These are phyloP conservation scores for Atopsyche davidsoni DNA, from an alignment of 1,140 invertebrate genomes.

Conservation along the genomic window DNA sequence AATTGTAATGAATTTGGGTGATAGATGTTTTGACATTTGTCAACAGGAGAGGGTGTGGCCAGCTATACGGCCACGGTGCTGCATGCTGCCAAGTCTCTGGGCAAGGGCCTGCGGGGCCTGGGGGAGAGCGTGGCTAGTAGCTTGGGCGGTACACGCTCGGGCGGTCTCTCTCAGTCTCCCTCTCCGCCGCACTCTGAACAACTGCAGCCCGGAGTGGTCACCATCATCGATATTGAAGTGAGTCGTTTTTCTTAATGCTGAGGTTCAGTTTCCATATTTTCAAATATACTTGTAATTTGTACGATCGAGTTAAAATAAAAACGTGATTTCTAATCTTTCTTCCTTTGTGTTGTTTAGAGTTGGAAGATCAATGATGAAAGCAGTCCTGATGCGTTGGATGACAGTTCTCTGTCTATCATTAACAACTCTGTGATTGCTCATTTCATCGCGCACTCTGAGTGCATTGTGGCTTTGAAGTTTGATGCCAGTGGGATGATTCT, in stretches of 20 bases:
- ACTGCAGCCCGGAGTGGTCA: conserved; percentile 77
- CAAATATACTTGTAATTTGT: too few relatives aligned
- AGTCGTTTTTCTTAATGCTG: conserved; percentile 6
- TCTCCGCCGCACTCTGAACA: conserved; percentile 47
- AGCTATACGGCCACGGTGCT: conserved; percentile 94
- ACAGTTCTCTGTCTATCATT: conserved; percentile 32
- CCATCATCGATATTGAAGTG: conserved; percentile 80
- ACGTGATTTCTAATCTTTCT: too few relatives aligned
- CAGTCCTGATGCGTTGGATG: conserved; percentile 46
- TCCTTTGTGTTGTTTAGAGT: conserved; percentile 18
- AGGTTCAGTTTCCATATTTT: too few relatives aligned
- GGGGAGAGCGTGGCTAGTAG: conserved; percentile 92
- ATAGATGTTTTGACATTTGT: too few relatives aligned
- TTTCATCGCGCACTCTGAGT: conserved; percentile 89
- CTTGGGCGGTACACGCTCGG: conserved; percentile 58
- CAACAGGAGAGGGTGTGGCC: conserved; percentile 57
- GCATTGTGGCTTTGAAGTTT: conserved; percentile 86
- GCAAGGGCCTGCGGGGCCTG: conserved; percentile 77
- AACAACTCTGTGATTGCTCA: conserved; percentile 80
- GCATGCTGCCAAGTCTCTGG: conserved; percentile 88
- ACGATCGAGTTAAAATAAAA: too few relatives aligned
- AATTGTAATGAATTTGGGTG: too few relatives aligned
- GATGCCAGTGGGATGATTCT: conserved; percentile 88
- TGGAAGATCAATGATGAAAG: conserved; percentile 47
- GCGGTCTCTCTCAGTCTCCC: conserved; percentile 42